Percentiles rank a stretch among this genome's conserved stretches.
Conservation (phyloP, 2,113 vertebrate genomes). For the Cynopterus brachyotis region DNA sequence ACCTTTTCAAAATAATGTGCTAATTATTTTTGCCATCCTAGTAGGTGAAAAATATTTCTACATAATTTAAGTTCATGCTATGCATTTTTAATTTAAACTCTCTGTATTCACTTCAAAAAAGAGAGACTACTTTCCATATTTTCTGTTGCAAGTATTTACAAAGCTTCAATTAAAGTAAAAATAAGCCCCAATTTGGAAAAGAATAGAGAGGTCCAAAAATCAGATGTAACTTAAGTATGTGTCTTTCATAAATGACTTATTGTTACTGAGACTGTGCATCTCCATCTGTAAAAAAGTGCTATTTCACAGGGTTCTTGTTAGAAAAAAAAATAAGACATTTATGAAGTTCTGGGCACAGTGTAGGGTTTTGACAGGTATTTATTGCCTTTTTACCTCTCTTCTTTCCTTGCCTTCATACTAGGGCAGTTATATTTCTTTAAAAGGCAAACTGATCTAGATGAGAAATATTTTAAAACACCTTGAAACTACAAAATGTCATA, state of each 20-base stretch:
- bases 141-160: not conserved
- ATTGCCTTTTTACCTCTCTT: not conserved
- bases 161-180: constrained; percentile 8
- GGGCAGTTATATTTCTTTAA: not conserved
- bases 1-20: not conserved
- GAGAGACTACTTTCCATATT: not conserved
- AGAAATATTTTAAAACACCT: not conserved
- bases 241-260: not conserved
- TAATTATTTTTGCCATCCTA: not conserved
- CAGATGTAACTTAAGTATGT: not conserved
- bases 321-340: not conserved
- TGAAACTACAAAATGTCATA: not conserved
- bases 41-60: constrained; percentile 21
- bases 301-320: not conserved
- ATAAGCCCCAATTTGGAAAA: not conserved
- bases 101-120: not conserved
- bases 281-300: not conserved
- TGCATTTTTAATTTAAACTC: constrained; percentile 28
- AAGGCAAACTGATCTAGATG: not conserved
- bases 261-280: not conserved
- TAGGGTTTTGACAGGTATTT: not conserved
- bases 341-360: not conserved
- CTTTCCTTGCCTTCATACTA: not conserved
- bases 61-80: not conserved
- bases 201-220: not conserved